Evolutionary conservation across 53 echinoderm and acorn worm genomes (phyloP).

Genomic region (Astropecten irregularis): DNA sequence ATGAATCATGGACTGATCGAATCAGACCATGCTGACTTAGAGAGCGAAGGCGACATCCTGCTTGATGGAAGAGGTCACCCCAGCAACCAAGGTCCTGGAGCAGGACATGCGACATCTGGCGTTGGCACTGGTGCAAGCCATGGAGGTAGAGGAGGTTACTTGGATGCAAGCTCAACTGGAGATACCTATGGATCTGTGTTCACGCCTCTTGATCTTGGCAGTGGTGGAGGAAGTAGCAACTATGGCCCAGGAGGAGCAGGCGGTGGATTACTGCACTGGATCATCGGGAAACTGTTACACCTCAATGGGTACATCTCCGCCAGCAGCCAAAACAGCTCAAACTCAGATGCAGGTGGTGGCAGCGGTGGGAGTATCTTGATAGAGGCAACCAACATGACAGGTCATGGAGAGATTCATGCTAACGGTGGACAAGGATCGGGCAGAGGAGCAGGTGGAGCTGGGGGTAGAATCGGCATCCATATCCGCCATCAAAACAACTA

Average conservation of each 20-base stretch:
- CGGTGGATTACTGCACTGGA: slow-evolving; percentile 84
- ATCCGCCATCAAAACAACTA: slow-evolving; percentile 86
- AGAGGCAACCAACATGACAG: slow-evolving; percentile 85
- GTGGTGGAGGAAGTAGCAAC: slow-evolving; percentile 81
- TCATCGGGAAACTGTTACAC: slow-evolving; percentile 74
- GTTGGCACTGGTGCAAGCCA: slow-evolving; percentile 75
- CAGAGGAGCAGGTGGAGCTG: slow-evolving; percentile 78
- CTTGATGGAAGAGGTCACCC: slow-evolving; percentile 78
- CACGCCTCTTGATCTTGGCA: slow-evolving; percentile 71
- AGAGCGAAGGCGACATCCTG: slow-evolving; percentile 75
- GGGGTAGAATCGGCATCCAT: slow-evolving; percentile 90
- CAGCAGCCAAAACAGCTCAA: slow-evolving; percentile 43
- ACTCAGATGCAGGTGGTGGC: slow-evolving; percentile 78
- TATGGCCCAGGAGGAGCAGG: slow-evolving; percentile 74
- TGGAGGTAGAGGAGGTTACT: slow-evolving; percentile 76
- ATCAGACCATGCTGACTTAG: slow-evolving; percentile 85
- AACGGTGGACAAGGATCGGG: slow-evolving; percentile 71
- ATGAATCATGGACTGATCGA: slow-evolving; percentile 88
- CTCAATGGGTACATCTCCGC: slow-evolving; percentile 82
- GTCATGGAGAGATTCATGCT: slow-evolving; percentile 88
- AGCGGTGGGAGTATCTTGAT: slow-evolving; percentile 88
- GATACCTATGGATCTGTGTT: slow-evolving; percentile 83
- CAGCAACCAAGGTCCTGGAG: slow-evolving; percentile 69
- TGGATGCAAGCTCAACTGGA: slow-evolving; percentile 27
- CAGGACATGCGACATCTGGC: slow-evolving; percentile 47